Percentiles rank a stretch among this genome's conserved stretches.
These are phyloP conservation scores for Corvus moneduloides DNA, from an alignment of 2,113 vertebrate genomes.

Conservation along the genomic window DNA sequence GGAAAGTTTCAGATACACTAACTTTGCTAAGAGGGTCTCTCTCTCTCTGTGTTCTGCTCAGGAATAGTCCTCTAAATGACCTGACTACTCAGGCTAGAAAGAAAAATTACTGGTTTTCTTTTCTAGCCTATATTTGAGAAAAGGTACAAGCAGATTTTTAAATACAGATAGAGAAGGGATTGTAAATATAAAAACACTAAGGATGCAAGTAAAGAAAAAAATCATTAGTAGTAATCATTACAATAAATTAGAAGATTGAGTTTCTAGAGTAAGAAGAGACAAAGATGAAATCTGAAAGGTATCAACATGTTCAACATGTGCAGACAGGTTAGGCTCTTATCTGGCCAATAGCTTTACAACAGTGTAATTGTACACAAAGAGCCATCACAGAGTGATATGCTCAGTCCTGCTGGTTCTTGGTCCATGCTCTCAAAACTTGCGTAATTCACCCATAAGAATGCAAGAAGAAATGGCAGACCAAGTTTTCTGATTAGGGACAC, in stretches of 20 bases:
- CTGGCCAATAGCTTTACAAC: neutral
- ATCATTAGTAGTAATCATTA: neutral
- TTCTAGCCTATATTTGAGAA: neutral
- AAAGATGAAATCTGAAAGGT: neutral
- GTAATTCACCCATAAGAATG: neutral
- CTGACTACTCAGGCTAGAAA: neutral
- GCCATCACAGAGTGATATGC: neutral
- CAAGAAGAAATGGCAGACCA: neutral
- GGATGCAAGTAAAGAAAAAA: neutral
- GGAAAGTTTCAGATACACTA: neutral
- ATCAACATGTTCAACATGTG: neutral
- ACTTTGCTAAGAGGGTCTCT: neutral
- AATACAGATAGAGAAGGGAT: neutral
- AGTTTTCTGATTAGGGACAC: neutral
- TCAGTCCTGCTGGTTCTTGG: neutral
- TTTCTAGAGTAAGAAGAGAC: neutral
- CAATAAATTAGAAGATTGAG: neutral
- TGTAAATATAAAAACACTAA: neutral
- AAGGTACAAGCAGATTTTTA: neutral
- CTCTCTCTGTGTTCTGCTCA: neutral
- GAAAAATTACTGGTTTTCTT: neutral
- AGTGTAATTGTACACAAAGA: neutral
- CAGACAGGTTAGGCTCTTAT: neutral
- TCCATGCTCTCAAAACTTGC: neutral
- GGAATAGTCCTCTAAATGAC: neutral